Percentiles rank a stretch among this genome's conserved stretches.
These are phyloP conservation scores for Mesocricetus auratus DNA, from an alignment of 2,113 vertebrate species.

Conservation along the genomic window DNA sequence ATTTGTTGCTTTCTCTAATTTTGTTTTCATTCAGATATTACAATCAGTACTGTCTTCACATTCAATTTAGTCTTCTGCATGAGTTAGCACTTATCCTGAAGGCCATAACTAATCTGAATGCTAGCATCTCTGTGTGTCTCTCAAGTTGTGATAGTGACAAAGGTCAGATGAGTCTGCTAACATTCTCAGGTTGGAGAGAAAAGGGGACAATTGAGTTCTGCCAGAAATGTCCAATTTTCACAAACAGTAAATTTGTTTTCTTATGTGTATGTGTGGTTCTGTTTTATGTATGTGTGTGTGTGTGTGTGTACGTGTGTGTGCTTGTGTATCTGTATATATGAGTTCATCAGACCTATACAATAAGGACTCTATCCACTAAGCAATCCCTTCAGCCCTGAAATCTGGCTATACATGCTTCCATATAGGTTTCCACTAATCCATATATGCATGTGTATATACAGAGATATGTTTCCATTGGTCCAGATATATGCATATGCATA, in stretches of 20 bases:
- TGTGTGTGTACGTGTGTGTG: not conserved
- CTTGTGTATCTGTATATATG: not conserved
- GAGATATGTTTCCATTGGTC: too few species aligned
- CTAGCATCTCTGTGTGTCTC: not conserved
- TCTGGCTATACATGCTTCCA: not conserved
- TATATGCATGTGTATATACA: too few species aligned
- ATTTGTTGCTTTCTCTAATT: not conserved
- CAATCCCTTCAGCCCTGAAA: not conserved
- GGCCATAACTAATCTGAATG: not conserved
- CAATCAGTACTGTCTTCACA: not conserved
- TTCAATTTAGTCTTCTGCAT: not conserved
- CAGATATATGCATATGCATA: too few species aligned
- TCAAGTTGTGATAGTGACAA: not conserved
- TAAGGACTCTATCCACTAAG: not conserved
- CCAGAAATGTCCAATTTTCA: not conserved
- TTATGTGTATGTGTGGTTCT: not conserved
- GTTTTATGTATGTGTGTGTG: not conserved
- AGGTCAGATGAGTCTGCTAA: not conserved
- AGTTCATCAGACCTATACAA: not conserved
- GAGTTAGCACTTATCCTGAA: not conserved
- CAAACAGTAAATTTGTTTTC: not conserved
- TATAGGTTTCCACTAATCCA: too few species aligned
- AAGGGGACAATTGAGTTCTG: not conserved
- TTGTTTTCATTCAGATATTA: not conserved
- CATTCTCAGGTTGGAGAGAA: rapidly evolving